These are phyloP conservation scores for Drosophila yakuba DNA, from an alignment of 1,140 invertebrate species.

Conservation along the genomic window DNA sequence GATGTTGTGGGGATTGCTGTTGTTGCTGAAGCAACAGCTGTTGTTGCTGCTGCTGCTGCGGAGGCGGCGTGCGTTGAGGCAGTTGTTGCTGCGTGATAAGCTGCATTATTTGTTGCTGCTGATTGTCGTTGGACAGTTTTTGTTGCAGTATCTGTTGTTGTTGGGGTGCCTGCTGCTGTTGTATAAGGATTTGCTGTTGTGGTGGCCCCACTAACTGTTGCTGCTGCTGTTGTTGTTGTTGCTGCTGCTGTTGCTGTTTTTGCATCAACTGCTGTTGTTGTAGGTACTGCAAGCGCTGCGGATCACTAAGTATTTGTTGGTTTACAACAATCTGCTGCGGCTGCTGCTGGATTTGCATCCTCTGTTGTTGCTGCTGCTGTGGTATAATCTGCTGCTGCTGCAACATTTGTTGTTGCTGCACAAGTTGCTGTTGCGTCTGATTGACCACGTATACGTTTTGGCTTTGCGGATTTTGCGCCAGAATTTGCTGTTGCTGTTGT, in stretches of 20 bases:
- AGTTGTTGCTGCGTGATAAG: constrained; percentile 79
- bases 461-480: constrained; percentile 81
- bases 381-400: constrained; percentile 74
- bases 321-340: constrained; percentile 81
- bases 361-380: constrained; percentile 63
- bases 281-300: constrained; percentile 75
- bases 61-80: constrained; percentile 70
- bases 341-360: constrained; percentile 68
- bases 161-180: constrained; percentile 63
- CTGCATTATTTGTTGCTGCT: constrained; percentile 77
- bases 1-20: constrained; percentile 77
- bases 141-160: constrained; percentile 62
- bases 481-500: constrained; percentile 86
- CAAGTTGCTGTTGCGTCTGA: constrained; percentile 84
- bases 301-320: constrained; percentile 76
- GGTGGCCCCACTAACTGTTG: constrained; percentile 53
- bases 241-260: constrained; percentile 67
- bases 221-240: constrained; percentile 62
- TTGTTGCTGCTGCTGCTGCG: constrained; percentile 70
- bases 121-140: constrained; percentile 50
- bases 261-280: constrained; percentile 75
- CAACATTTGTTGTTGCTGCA: constrained; percentile 85
- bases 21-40: constrained; percentile 59
- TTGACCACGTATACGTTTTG: constrained; percentile 83
- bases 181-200: constrained; percentile 71